Evolutionary conservation across 2,113 vertebrate species (phyloP).

Genomic region (Chloropsis hardwickii): DNA sequence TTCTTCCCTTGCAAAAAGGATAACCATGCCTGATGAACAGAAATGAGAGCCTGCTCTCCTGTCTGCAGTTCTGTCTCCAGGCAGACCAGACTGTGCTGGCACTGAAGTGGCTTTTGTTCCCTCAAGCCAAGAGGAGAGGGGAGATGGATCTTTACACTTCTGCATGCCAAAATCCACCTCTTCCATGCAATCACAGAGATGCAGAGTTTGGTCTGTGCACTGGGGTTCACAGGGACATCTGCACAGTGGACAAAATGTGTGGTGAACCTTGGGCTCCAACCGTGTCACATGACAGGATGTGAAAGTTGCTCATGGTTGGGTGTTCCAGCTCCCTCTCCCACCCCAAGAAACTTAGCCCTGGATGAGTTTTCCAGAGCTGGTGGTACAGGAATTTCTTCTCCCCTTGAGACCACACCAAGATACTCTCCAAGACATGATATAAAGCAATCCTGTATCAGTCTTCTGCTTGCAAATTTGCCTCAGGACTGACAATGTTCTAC

Average conservation of each 20-base stretch:
- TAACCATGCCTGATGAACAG: background rate
- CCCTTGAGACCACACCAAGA: background rate
- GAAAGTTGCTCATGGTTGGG: rapidly evolving
- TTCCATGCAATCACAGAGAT: background rate
- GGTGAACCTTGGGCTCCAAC: background rate
- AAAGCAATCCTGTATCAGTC: background rate
- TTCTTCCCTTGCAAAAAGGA: background rate
- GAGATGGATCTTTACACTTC: background rate
- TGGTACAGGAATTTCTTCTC: background rate
- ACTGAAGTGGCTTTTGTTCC: background rate
- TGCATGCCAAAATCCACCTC: background rate
- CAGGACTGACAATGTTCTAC: background rate
- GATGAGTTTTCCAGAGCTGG: background rate
- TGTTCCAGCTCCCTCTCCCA: background rate
- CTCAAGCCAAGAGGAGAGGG: background rate
- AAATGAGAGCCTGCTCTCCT: background rate
- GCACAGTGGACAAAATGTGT: background rate
- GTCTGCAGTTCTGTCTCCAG: background rate
- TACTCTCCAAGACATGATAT: background rate
- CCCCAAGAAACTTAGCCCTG: background rate
- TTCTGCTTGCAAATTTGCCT: background rate
- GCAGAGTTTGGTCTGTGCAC: background rate
- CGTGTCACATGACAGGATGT: rapidly evolving
- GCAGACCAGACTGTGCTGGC: background rate
- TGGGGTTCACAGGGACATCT: background rate